Base-by-base conservation (phyloP, 2,888 invertebrate species). In the Calephelis perditalis region DNA sequence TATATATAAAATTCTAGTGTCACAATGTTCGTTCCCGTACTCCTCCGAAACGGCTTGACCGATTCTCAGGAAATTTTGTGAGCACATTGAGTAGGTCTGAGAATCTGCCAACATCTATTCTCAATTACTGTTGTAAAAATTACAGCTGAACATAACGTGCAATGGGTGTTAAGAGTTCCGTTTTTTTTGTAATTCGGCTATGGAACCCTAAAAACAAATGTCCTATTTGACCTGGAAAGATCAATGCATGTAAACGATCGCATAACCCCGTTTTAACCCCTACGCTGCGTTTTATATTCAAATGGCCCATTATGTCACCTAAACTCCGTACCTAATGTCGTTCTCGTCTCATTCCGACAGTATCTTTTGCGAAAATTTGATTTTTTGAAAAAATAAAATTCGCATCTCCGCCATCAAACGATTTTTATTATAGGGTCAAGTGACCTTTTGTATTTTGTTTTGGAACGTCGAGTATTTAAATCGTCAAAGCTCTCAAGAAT, bases 281-380 rank as follows among this genome's bases (percentile, higher is more conserved):
- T 60, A 56, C 63, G 67, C 54, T 67, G 58, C 65, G 68, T 69
- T 65, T 67, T 78, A 72, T 74, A 66, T 65, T 61, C 62, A 64
- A 63, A 68, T 68, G 60, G 61, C 59, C 57, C 67, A 64, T 65
- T 69, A 70, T 67, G 66, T 69, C 68, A 59, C 70, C 71, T 84
- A 81, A 85, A 83, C 67, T 67, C 61, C 57, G 63, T 62, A 73
- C 73, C 73, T 79, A 78, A 84, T 82, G 81, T 69, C 73, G 65
- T 61, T 67, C 65, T 68, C 64, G 66, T 68, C 66, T 66, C 70
- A 68, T 71, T 72, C 70, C 74, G 81, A 78, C 82, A 78, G 76
- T 71, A 73, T 74, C 66, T 68, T 63, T 58, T 66, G 65, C 52
- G 60, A 65, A 70, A 73, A 73, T 72, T 65, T 64, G 63, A 65